Conservation (phyloP, 2,888 invertebrate species). For the Tenodera sinensis region DNA sequence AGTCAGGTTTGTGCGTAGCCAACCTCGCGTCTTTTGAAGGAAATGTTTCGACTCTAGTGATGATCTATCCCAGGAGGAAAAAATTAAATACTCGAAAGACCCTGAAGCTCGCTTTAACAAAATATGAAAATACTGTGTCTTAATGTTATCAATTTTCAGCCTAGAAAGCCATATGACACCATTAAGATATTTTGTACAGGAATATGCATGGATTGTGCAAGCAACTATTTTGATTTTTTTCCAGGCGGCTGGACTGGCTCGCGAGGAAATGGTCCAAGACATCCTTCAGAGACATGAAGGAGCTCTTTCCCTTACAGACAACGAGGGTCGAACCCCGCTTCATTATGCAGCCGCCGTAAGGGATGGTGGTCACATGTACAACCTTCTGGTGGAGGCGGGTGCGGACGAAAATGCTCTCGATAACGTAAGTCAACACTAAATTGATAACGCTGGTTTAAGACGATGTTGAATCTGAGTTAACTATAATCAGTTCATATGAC, state of each 20-base stretch:
- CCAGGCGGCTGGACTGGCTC: slow-evolving; percentile 79
- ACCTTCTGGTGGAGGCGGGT: slow-evolving; percentile 73
- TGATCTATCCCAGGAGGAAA: no score
- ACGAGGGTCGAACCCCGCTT: slow-evolving; percentile 80
- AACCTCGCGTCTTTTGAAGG: no score
- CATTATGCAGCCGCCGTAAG: slow-evolving; percentile 83
- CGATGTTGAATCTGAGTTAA: not conserved
- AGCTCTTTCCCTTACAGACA: slow-evolving; percentile 67
- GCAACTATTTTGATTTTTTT: no score
- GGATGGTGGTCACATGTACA: slow-evolving; percentile 73
- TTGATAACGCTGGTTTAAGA: not conserved
- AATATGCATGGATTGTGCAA: no score
- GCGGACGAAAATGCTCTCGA: slow-evolving; percentile 81
- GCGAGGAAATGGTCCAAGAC: slow-evolving; percentile 69
- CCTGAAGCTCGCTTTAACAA: not conserved
- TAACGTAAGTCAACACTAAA: slow-evolving; percentile 58
- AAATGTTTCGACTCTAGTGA: no score
- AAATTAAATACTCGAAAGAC: not conserved
- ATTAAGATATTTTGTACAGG: no score
- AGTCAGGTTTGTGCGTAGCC: no score
- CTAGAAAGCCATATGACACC: no score
- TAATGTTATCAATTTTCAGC: no score
- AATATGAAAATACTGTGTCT: no score
- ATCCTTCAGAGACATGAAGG: slow-evolving; percentile 66
- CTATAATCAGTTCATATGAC: no score